Percentiles rank a stretch among this genome's conserved stretches.
Evolutionary conservation across 23 tunicate genomes (phyloP).

Genomic region (Clavelina lepadiformis): DNA sequence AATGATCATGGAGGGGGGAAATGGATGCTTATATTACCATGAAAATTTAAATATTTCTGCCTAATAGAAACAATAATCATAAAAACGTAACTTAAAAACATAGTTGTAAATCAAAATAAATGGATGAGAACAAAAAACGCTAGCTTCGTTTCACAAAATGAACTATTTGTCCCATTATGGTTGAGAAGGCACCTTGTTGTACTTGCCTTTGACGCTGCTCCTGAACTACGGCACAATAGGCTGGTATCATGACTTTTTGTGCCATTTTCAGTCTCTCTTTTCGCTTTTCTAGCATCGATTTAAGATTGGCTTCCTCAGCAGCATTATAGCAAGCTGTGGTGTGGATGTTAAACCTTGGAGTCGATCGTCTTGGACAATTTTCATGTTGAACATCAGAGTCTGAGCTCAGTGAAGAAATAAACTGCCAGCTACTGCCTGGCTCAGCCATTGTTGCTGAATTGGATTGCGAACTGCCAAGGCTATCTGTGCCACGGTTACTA

Average conservation of each 20-base stretch:
- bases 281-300: slow-evolving; percentile 31
- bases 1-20: no score
- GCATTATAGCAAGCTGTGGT: not conserved
- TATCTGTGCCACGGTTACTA: not conserved
- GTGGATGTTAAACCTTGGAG: no score
- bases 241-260: slow-evolving; percentile 49
- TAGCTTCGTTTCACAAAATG: slow-evolving; percentile 45
- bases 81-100: no score
- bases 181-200: slow-evolving; percentile 31
- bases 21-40: no score
- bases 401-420: slow-evolving; percentile 39
- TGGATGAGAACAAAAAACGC: no score
- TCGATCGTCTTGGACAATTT: no score
- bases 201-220: slow-evolving; percentile 21
- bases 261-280: slow-evolving; percentile 46
- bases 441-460: slow-evolving; percentile 19
- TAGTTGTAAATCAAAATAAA: no score
- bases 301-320: not conserved
- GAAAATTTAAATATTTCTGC: no score
- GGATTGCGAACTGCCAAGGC: slow-evolving; percentile 6
- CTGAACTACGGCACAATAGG: slow-evolving; percentile 49
- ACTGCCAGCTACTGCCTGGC: slow-evolving; percentile 76
- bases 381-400: no score
- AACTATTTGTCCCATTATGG: slow-evolving; percentile 22
- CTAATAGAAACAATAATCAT: no score